These are phyloP conservation scores for Intellagama lesueurii DNA, from an alignment of 2,797 vertebrate species.

Conservation along the genomic window DNA sequence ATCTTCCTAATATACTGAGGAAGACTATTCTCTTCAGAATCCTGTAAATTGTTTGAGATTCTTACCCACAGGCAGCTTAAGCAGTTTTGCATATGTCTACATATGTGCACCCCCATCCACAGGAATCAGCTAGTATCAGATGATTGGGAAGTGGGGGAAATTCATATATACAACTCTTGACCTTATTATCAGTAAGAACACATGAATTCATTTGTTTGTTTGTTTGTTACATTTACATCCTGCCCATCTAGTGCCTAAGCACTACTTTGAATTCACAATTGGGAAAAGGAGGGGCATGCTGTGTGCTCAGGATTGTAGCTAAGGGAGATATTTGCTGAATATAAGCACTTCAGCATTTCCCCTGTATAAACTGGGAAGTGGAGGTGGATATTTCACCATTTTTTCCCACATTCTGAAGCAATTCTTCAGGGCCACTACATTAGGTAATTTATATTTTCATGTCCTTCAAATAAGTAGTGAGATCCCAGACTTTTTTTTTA, in stretches of 20 bases:
- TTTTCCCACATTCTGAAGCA: not conserved
- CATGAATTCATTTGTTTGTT: too few species aligned
- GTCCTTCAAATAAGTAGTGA: not conserved
- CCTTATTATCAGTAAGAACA: not conserved
- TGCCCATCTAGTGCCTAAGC: not conserved
- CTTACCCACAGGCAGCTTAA: too few species aligned
- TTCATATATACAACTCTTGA: not conserved
- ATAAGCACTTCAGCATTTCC: not conserved
- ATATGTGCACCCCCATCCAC: too few species aligned
- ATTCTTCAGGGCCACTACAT: not conserved
- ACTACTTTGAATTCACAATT: too few species aligned
- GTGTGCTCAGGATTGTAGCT: not conserved
- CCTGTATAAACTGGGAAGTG: not conserved
- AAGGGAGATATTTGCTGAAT: not conserved
- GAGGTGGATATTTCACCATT: not conserved
- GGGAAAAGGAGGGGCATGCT: too few species aligned
- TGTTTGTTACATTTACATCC: too few species aligned
- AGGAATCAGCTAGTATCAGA: too few species aligned
- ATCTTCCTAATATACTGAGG: slow-evolving; percentile 39
- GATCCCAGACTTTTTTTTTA: not conserved
- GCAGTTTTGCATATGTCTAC: too few species aligned
- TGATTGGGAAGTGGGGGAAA: not conserved
- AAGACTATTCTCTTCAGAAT: not conserved
- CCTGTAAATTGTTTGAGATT: not conserved
- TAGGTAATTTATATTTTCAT: not conserved